These are phyloP conservation scores for Microtus oregoni DNA, from an alignment of 2,113 vertebrate genomes.

Conservation along the genomic window DNA sequence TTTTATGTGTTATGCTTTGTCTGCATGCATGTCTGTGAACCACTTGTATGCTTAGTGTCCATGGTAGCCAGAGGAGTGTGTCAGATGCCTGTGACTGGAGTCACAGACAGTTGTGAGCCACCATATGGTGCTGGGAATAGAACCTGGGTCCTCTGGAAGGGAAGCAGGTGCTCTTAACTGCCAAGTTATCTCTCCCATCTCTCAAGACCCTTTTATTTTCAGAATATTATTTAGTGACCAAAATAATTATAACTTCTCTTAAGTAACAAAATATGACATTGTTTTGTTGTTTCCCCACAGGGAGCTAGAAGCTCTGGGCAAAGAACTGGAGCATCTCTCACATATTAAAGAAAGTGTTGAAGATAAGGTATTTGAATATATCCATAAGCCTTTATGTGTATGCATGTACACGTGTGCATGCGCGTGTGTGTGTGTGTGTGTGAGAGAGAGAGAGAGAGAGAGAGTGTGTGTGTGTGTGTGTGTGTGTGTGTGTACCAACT, in stretches of 20 bases:
- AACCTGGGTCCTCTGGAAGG: background rate
- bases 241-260: constrained; percentile 52
- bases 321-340: constrained; percentile 97
- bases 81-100: background rate
- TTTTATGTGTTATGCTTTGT: background rate
- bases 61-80: background rate
- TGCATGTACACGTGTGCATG: background rate
- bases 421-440: background rate
- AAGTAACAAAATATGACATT: constrained; percentile 44
- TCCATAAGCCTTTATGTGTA: background rate
- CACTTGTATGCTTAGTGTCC: background rate
- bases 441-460: too few species aligned
- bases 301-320: constrained; percentile 96
- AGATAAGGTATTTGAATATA: constrained; percentile 92
- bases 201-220: background rate
- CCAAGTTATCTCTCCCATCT: too few species aligned
- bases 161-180: background rate
- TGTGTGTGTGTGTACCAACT: background rate
- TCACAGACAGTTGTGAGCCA: background rate
- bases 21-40: background rate
- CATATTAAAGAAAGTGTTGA: constrained; percentile 98
- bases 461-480: background rate
- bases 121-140: too few species aligned
- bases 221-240: constrained; percentile 30
- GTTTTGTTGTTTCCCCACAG: constrained; percentile 82